Base-by-base conservation (phyloP, 2,113 vertebrate genomes). In the Dromaius novaehollandiae region DNA sequence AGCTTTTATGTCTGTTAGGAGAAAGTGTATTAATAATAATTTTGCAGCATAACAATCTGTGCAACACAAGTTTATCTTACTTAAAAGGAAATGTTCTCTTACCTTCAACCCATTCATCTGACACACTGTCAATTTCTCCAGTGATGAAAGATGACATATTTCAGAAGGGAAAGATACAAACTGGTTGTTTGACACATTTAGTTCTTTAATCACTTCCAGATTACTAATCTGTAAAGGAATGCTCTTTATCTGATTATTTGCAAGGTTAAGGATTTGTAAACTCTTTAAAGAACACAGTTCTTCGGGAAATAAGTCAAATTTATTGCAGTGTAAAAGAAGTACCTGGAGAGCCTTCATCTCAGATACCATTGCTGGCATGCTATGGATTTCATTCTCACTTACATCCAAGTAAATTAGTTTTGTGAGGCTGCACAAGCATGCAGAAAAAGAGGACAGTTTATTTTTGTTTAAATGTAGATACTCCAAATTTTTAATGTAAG, bases 91-190 rank as follows among this genome's bases (percentile, higher is more conserved):
- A 16, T 34, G 8, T 66, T 24, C 85, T 34, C 92, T 98, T 98
- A 98, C 98, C 97, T 97, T 98, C 53, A 42, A 61, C n/a, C 97
- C 98, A 68, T 93, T 96, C 64, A 44, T 78, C 58, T 96, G 95
- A 74, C 88, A 96, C n/a, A 97, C 58, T 50, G 88, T 88, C 74
- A 98, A 82, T 51, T 92, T 97, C 84, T 97, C 88, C 82, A 98
- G 85, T 8, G 89, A 96, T 16, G 70, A 65, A 78, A 98, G 94
- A 22, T 92, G 68, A 88, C 97, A 96, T 12, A 98, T 85, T 95
- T 98, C 97, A 80, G 38, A 70, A 91, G 98, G 98, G 96, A 98
- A 98, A 84, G 44, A n/a, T 26, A 34, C 61, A 93, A 98, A 98
- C 11, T 96, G 76, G 76, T 97, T 98, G 94, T 94, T 96, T 84